phyloP scores from a whole-genome alignment of 2,797 vertebrate species.

The Sandelia bainsii region DNA sequence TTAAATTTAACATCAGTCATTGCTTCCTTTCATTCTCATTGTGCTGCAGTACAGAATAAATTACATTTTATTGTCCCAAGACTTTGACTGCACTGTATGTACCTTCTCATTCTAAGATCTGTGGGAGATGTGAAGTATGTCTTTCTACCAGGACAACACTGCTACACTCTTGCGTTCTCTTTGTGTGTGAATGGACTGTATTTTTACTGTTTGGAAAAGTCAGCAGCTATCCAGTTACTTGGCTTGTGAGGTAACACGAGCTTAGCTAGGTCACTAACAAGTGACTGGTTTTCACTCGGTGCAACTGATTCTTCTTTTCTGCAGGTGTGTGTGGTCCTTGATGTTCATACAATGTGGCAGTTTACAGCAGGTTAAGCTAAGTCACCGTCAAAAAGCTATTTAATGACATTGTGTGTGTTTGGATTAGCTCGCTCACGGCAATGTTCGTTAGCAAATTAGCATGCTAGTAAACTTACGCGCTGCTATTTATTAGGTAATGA shows the following conservation, averaged over 20 bases:
- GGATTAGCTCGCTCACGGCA: not conserved
- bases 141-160: not conserved
- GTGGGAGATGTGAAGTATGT: not conserved
- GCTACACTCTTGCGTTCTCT: not conserved
- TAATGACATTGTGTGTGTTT: not conserved
- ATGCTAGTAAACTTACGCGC: not conserved
- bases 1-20: not conserved
- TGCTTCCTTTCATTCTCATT: slow-evolving; percentile 12
- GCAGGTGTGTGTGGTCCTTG: not conserved
- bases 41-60: not conserved
- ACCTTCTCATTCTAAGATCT: not conserved
- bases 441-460: not conserved
- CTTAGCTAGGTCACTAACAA: not conserved
- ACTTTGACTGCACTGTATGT: not conserved
- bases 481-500: not conserved
- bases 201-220: slow-evolving; percentile 10
- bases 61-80: not conserved
- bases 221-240: not conserved
- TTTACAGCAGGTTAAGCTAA: not conserved
- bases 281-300: not conserved
- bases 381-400: not conserved
- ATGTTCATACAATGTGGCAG: not conserved
- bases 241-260: not conserved
- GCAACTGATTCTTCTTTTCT: not conserved
- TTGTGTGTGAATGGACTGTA: not conserved